Base-by-base conservation (phyloP, 1,140 invertebrate genomes). In the Drosophila sp. region DNA sequence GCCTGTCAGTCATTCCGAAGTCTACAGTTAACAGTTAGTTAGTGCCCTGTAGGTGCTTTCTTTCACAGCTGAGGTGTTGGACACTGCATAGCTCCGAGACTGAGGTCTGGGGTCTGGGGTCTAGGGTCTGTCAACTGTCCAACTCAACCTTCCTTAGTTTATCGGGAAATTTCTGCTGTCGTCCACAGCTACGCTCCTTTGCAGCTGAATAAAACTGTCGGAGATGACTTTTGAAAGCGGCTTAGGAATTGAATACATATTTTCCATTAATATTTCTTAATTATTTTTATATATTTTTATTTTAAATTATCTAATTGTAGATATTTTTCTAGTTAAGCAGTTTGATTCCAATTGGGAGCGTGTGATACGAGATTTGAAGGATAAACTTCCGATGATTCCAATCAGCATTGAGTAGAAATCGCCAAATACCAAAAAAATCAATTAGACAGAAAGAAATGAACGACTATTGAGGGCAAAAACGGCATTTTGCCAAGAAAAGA, bases 1-100 rank as follows among this genome's bases (percentile, higher is more conserved):
- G 63, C 70, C 74, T 87, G 78, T 87, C 81, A 75, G 78, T 69
- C 78, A 18, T 16, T 53, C 46, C 25, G 27, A 1, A 84, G 80
- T 76, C 75, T 25, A 54, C 59, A 63, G 32, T 70, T 48, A 13
- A 25, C 40, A 76, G 43, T 48, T 63, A 76, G 78, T 66, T 67
- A 51, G 34, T 63, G 48, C 51, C 53, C 53, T 27, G 25, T 25
- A 51, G 57, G 57, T 34, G 27, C 51, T 48, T 46, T 67, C 64
- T 46, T 73, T 43, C 32, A 40, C 64, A 45, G 54, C 32, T 34
- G 32, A 69, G 64, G 71, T 73, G 71, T 69, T 14, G 32, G 27
- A 46, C 40, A 36, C 16, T 50, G 61, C 53, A 58, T 45, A 43
- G 51, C 61, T 65, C 7, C 13, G 32, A 45, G 36, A 53, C 32